Evolutionary conservation across 2,888 invertebrate species (phyloP).

Genomic region (Catotricha subobsoleta): DNA sequence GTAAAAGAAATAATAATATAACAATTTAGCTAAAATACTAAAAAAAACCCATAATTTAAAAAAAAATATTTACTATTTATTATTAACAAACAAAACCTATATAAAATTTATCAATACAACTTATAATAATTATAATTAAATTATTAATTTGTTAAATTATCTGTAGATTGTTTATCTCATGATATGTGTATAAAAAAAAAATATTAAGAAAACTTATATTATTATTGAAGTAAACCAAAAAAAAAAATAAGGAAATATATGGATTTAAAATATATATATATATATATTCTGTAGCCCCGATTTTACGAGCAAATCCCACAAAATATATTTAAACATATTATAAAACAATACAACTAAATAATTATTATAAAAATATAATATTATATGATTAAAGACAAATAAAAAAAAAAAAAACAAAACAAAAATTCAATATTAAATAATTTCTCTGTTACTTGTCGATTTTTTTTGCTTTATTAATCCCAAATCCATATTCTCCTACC

Average conservation of each 20-base stretch:
- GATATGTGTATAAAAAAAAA: slow-evolving; percentile 3
- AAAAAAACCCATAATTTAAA: too few species aligned
- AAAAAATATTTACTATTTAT: background rate
- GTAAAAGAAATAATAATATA: too few species aligned
- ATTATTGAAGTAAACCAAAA: background rate
- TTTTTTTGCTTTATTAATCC: background rate
- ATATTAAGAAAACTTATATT: too few species aligned
- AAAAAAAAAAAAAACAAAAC: background rate
- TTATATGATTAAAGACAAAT: background rate
- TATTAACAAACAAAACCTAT: background rate
- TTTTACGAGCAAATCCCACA: background rate
- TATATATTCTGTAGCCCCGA: slow-evolving; percentile 1
- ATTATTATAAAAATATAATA: slow-evolving; percentile 2
- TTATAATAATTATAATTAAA: background rate
- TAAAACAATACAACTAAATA: background rate
- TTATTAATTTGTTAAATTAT: slow-evolving; percentile 8
- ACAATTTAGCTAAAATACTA: too few species aligned
- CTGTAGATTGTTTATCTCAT: slow-evolving; percentile 6
- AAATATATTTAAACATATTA: background rate
- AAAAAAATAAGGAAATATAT: background rate
- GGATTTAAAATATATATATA: background rate
- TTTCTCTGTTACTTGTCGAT: background rate
- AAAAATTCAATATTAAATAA: background rate
- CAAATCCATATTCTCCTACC: too few species aligned
- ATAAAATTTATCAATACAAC: background rate